Percentiles rank a stretch among this genome's conserved stretches.
Conservation (phyloP, 1,140 invertebrate genomes). For the Portunus trituberculatus region DNA sequence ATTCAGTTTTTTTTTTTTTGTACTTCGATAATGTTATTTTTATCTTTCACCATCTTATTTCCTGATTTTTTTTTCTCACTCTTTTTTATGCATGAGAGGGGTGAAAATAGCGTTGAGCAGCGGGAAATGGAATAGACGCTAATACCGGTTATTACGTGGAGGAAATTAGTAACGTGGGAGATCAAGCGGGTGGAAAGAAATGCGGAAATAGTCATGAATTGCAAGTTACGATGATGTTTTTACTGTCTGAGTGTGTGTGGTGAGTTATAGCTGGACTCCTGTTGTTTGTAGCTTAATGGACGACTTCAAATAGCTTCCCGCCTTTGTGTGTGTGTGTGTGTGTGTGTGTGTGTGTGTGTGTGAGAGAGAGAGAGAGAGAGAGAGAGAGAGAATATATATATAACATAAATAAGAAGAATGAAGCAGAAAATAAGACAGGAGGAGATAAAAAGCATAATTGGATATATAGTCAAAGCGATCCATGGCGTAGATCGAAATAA, state of each 20-base stretch:
- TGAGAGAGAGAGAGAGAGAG: too few relatives aligned
- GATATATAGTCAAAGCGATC: too few relatives aligned
- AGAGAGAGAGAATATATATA: too few relatives aligned
- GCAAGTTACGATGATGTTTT: neutral
- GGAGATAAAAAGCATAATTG: neutral
- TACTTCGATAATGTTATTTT: neutral
- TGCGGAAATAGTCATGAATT: neutral
- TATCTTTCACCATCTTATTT: neutral
- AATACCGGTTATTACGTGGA: neutral
- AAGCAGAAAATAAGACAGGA: neutral
- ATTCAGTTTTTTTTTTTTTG: too few relatives aligned
- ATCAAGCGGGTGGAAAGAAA: neutral
- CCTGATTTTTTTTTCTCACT: neutral
- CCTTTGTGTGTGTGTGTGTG: neutral
- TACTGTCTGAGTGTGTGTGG: neutral
- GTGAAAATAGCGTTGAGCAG: neutral
- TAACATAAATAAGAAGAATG: neutral
- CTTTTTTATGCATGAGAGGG: too few relatives aligned
- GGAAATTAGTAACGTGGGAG: neutral
- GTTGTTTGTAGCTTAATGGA: too few relatives aligned
- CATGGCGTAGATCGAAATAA: too few relatives aligned
- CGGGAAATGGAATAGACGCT: neutral
- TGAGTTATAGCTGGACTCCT: too few relatives aligned
- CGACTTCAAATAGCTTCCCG: too few relatives aligned
- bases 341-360: neutral